Conservation (phyloP, 2,113 vertebrate species). For the Cheilinus undulatus region DNA sequence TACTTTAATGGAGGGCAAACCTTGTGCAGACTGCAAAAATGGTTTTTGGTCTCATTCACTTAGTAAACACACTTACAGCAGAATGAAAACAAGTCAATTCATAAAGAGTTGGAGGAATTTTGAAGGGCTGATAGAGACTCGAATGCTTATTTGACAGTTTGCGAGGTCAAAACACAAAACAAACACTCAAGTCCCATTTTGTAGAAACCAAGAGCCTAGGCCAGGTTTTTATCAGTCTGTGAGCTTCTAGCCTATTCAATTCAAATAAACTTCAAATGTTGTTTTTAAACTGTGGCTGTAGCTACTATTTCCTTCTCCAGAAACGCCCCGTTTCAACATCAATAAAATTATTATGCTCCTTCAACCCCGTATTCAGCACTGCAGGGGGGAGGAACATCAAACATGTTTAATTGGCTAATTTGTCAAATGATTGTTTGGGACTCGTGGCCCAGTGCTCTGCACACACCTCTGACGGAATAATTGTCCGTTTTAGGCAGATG, state of each 20-base stretch:
- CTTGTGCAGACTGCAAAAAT: slow-evolving; percentile 18
- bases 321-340: slow-evolving; percentile 22
- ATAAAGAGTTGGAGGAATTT: slow-evolving; percentile 18
- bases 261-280: not conserved
- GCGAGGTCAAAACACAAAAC: not conserved
- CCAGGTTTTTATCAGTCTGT: too few species aligned
- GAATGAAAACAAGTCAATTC: slow-evolving; percentile 20
- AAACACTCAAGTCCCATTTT: not conserved
- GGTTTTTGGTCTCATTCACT: slow-evolving; percentile 21
- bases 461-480: slow-evolving; percentile 72
- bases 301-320: not conserved
- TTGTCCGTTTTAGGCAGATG: slow-evolving; percentile 64
- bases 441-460: slow-evolving; percentile 43
- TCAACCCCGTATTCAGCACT: slow-evolving; percentile 33
- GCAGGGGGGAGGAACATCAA: slow-evolving; percentile 53
- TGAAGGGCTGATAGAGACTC: slow-evolving; percentile 14
- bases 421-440: slow-evolving; percentile 72
- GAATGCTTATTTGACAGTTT: not conserved
- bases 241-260: not conserved
- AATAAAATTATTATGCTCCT: slow-evolving; percentile 27
- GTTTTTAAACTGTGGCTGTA: not conserved
- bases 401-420: slow-evolving; percentile 75
- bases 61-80: slow-evolving; percentile 14
- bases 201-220: not conserved
- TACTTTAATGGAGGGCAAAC: slow-evolving; percentile 43